These are phyloP conservation scores for Caenorhabditis doughertyi DNA, from an alignment of 2,888 invertebrate species.

Conservation along the genomic window DNA sequence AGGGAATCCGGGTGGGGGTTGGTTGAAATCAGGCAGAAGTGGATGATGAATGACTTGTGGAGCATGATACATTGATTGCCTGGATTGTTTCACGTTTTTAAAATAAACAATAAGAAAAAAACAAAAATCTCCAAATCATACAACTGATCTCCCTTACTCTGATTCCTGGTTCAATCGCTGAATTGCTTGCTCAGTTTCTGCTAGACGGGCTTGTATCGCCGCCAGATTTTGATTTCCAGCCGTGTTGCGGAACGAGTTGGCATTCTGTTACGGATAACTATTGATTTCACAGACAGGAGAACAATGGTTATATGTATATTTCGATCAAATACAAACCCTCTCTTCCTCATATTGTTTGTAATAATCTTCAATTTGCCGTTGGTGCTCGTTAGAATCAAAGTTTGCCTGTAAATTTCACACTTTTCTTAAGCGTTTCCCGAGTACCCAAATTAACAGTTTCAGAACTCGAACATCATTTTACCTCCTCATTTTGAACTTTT, in stretches of 20 bases:
- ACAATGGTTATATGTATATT: background rate
- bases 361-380: conserved; percentile 40
- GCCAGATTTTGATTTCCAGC: conserved; percentile 32
- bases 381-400: conserved; percentile 35
- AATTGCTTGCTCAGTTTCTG: conserved; percentile 44
- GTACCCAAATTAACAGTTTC: background rate
- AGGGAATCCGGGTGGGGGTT: conserved; percentile 43
- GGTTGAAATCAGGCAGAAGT: conserved; percentile 39
- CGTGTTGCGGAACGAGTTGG: conserved; percentile 1
- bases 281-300: background rate
- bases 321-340: conserved; percentile 43
- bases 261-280: background rate
- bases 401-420: conserved; percentile 33
- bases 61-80: conserved; percentile 3
- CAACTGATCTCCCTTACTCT: conserved; percentile 45
- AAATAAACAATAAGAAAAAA: background rate
- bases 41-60: conserved; percentile 10
- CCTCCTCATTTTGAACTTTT: conserved; percentile 43
- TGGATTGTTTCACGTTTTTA: conserved; percentile 19
- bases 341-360: conserved; percentile 54
- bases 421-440: background rate
- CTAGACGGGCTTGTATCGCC: conserved; percentile 36
- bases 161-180: conserved; percentile 41
- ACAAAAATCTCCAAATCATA: background rate
- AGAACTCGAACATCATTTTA: background rate